Base-by-base conservation (phyloP, 2,113 vertebrate species). In the Lampris incognitus region DNA sequence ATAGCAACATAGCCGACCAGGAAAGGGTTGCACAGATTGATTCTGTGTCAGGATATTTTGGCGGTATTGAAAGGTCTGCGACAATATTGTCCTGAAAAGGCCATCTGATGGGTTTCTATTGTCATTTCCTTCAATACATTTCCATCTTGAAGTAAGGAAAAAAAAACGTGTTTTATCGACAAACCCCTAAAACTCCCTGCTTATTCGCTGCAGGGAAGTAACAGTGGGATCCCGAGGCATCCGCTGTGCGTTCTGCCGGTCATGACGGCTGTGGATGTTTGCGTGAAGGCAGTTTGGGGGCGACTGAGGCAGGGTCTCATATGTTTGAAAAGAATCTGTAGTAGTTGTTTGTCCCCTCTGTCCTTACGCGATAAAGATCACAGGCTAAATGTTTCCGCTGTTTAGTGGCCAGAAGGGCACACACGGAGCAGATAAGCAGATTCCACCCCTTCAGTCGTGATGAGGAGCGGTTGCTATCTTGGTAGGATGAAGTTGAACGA, bases 351-450 rank as follows among this genome's bases (percentile, higher is more conserved):
- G 62, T 81, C 41, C 68, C 56, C 46, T 62, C 11, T 66, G 48
- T 39, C 38, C 44, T 65, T 13, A 6, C 42, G 6, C 71, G 90
- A 91, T 92, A 87, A 6, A 62, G 81, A 92, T 93, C 90, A 85
- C 70, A 87, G 70, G 76, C 64, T 82, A 90, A 92, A 87, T 69
- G 66, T 84, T 93, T 94, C 93, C 88, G 83, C 76, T 72, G 77
- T 90, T 89, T 85, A 86, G 76, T 73, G 70, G 68, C 73, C 79
- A 61, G 69, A n/a, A 61, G 68, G 69, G 78, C 64, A 66, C 49
- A 56, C 63, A 61, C 78, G 72, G 84, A 89, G 60, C 69, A 84
- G 77, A 85, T 79, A 64, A 85, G 61, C 50, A 62, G 46, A 68
- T 79, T 49, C 57, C 64, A 62, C 67, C 38, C 24, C 52, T 62